Conservation (phyloP, 1,140 invertebrate species). For the Diploscapter pachys region DNA sequence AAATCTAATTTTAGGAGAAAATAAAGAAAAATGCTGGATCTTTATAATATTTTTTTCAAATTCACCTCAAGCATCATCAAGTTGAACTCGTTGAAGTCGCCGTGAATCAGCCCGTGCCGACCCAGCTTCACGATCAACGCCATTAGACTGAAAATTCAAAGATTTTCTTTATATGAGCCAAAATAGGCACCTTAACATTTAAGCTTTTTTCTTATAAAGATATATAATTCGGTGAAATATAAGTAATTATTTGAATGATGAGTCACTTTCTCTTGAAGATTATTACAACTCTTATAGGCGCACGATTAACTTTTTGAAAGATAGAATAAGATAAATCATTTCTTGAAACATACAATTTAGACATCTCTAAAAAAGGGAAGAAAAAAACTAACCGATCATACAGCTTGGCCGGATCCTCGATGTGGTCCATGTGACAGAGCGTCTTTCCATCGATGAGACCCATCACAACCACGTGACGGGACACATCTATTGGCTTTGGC, state of each 20-base stretch:
- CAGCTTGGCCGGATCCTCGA: conserved; percentile 74
- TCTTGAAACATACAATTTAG: no score
- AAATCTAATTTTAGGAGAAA: conserved; percentile 17
- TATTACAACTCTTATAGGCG: no score
- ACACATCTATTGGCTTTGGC: conserved; percentile 88
- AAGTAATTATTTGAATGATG: no score
- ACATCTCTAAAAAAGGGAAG: no score
- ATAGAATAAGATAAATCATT: no score
- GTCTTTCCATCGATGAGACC: conserved; percentile 73
- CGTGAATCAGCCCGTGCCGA: conserved; percentile 88
- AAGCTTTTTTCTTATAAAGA: background rate
- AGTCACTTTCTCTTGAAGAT: no score
- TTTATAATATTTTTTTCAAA: background rate
- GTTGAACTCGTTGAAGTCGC: conserved; percentile 99
- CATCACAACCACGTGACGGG: conserved; percentile 95
- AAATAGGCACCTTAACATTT: no score
- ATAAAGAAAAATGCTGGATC: background rate
- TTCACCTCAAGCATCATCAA: conserved; percentile 71
- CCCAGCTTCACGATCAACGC: conserved; percentile 83
- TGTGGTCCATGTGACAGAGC: conserved; percentile 74
- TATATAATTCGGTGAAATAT: background rate
- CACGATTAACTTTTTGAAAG: no score
- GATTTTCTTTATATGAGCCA: background rate
- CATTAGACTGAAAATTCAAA: conserved; percentile 72
- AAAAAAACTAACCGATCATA: conserved; percentile 70